Evolutionary conservation across 2,888 invertebrate genomes (phyloP).

Genomic region (Dolomedes plantarius): DNA sequence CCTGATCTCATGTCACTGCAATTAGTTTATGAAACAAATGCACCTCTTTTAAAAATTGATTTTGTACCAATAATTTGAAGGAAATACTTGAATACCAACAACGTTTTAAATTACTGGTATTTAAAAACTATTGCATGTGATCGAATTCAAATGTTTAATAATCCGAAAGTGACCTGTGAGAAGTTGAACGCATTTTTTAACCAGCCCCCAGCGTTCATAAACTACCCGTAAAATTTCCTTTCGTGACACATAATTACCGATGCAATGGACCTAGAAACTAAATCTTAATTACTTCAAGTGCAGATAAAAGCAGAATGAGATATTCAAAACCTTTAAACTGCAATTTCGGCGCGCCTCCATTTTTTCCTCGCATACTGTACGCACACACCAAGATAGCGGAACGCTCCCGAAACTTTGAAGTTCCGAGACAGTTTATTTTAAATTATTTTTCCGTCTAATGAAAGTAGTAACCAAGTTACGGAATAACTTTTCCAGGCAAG

Average conservation of each 20-base stretch:
- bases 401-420: neutral
- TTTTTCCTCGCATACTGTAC: neutral
- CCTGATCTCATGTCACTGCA: too few species aligned
- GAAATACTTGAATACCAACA: too few species aligned
- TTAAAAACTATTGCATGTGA: too few species aligned
- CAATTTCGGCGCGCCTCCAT: neutral
- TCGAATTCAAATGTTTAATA: too few species aligned
- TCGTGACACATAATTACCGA: conserved; percentile 41
- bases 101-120: too few species aligned
- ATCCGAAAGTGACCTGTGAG: too few species aligned
- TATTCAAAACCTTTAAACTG: conserved; percentile 33
- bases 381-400: neutral
- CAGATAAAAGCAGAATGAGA: conserved; percentile 48
- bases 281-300: conserved; percentile 52
- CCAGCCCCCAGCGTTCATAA: neutral
- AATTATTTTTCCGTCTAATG: conserved; percentile 42
- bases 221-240: conserved; percentile 30
- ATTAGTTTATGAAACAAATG: too few species aligned
- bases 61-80: too few species aligned
- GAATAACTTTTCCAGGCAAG: conserved; percentile 19
- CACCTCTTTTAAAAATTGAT: too few species aligned
- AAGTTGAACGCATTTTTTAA: too few species aligned
- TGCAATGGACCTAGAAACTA: conserved; percentile 33
- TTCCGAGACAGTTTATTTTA: conserved; percentile 40
- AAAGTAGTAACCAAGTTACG: conserved; percentile 31